Base-by-base conservation (phyloP, 2,888 invertebrate genomes). In the Dinocampus coccinellae region DNA sequence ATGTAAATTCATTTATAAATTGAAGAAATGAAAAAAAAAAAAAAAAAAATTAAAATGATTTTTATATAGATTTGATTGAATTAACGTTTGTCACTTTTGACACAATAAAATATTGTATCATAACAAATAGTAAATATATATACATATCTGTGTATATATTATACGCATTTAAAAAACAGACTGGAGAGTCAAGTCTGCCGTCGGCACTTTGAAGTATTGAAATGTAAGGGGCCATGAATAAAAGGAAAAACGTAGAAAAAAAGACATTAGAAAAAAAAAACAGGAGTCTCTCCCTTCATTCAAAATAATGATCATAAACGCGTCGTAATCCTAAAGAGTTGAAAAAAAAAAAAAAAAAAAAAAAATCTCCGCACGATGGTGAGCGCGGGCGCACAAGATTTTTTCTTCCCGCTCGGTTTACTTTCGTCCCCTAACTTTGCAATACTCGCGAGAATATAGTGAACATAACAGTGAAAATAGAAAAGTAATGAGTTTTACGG, bases 401-500 rank as follows among this genome's bases (percentile, higher is more conserved):
- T 64, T 68, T 69, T 39, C 60, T 36, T 39, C 64, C 22, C 33
- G 26, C 58, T 20, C 58, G 33, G 58, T 58, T 58, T 58, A 29
- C 16, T 33, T 33, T 34, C 57, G 57, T 57, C 26, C 57, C 47
- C 16, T 16, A 16, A 47, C 47, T 47, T 47, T 47, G 47, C 47
- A 47, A 16, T 16, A 47, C 47, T 16, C 47, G 47, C 47, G 47
- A 16, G 47, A 47, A 47, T 47, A 47, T n/a, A 39, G 53, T 66
- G 57, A 52, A 64, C 39, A 66, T 55, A 57, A 72, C 73, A 72
- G 70, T 69, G 69, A 77, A 77, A 76, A 77, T 76, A 75, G 75
- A 75, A 77, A 76, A 76, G 77, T 76, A 77, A 77, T 77, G 77
- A 77, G 76, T 77, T 77, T 77, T 77, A 72, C 73, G 70, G 72